Conservation (phyloP, 2,113 vertebrate genomes). For the Diadophis punctatus region DNA sequence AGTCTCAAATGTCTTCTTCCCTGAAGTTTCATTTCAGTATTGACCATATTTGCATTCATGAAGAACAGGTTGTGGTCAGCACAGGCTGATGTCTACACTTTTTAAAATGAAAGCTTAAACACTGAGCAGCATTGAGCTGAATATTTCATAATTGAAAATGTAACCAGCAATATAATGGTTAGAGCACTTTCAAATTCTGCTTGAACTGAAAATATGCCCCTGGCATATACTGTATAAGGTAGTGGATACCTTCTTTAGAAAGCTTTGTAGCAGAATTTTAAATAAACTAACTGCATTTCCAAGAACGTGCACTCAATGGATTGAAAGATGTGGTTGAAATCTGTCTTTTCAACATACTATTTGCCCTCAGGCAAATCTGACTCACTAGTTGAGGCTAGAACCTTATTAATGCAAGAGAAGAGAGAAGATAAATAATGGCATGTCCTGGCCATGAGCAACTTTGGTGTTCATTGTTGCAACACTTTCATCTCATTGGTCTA, state of each 20-base stretch:
- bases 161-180: background rate
- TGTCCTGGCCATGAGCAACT: background rate
- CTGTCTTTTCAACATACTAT: background rate
- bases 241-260: background rate
- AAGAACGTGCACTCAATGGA: background rate
- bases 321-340: background rate
- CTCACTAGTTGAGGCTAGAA: background rate
- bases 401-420: background rate
- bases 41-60: background rate
- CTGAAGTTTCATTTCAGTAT: background rate
- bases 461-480: background rate
- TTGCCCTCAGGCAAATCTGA: background rate
- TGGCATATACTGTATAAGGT: background rate
- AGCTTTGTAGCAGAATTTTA: background rate
- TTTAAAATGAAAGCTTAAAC: background rate
- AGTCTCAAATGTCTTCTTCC: background rate
- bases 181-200: background rate
- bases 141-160: background rate
- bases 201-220: background rate
- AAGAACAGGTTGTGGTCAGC: background rate
- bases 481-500: background rate
- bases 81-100: background rate
- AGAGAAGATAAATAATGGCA: background rate
- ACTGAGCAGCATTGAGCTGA: background rate
- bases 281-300: background rate